Evolutionary conservation across 2,888 invertebrate species (phyloP), one percentile per base, ranked within the genome.

Genomic region (Mylabris sibirica): DNA sequence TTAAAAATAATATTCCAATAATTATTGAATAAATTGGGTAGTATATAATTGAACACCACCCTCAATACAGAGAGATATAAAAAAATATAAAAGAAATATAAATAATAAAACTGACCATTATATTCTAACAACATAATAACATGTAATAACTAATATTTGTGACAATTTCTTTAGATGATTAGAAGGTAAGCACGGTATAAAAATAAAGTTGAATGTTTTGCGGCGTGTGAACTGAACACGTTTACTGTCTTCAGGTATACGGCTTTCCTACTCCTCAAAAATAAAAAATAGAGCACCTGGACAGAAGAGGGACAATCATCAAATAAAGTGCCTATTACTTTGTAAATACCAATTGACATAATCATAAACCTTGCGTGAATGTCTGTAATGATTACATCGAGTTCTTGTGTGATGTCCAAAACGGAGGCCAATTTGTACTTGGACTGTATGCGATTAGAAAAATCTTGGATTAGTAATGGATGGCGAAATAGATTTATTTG

Each of bases 211-310:
- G 49, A 49, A 20, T 49, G 20, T 44, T 41, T n/a, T 49, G 20
- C 22, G 57, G 57, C 57, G 57, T 57, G 57, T 57, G 57, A 57
- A 57, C 57, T 57, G 12, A 57, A 57, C 57, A 57, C 57, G 24
- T 57, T 12, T 24, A 12, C 24, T 57, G 57, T 12, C 20, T 57
- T 4, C 6, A 3, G 24, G 24, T 24, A 20, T 49, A 12, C 20
- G 9, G 20, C 8, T 11, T 3, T n/a, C n/a, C n/a, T n/a, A n/a
- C n/a, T n/a, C n/a, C n/a, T n/a, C n/a, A n/a, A n/a, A n/a, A n/a
- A 20, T 20, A 57, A 24, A 20, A 24, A 57, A 3, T 12, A 9
- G 20, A 20, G 22, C 57, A 57, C 24, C 57, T 57, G 57, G 57
- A 57, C 2, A 24, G 3, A 24, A 24, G 57, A 57, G n/a, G n/a